Evolutionary conservation across 2,888 invertebrate species (phyloP), one percentile per base, ranked within the genome.

Genomic region (Parelbella ahira): DNA sequence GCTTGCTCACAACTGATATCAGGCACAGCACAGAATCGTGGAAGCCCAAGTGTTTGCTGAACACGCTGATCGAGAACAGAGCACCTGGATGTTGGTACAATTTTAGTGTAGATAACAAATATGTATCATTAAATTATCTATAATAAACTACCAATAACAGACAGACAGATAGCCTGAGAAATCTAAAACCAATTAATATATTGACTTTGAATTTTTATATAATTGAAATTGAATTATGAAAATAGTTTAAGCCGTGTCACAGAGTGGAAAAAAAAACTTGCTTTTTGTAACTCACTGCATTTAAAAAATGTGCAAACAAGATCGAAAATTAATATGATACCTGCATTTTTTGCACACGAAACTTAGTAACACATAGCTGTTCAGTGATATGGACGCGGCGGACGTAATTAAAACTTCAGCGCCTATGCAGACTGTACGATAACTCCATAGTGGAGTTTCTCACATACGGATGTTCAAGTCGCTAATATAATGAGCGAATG

Each of bases 31-130:
- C 49, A 0, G 84, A 77, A 49, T 86, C 86, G 42, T 86, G 82
- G 55, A 72, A 88, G 2, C 76, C 79, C 74, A 73, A 76, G 0
- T 72, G 72, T 36, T 83, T 83, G 48, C 83, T 84, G 58, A 87
- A 82, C 32, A 86, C 63, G 41, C 73, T 82, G 46, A 87, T 82
- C 1, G 84, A 82, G 47, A 87, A 83, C 5, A 87, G 48, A 0
- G 84, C 82, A 1, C 87, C 87, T 87, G 70, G n/a, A 24, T 5
- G n/a, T n/a, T n/a, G n/a, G n/a, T n/a, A n/a, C n/a, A n/a, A n/a
- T n/a, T n/a, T n/a, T n/a, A n/a, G n/a, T n/a, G n/a, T n/a, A n/a
- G n/a, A n/a, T n/a, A n/a, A n/a, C n/a, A n/a, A n/a, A n/a, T n/a
- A n/a, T n/a, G n/a, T n/a, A n/a, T n/a, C n/a, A n/a, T n/a, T n/a